Evolutionary conservation across 2,888 invertebrate species (phyloP).

Genomic region (Orgyia antiqua): DNA sequence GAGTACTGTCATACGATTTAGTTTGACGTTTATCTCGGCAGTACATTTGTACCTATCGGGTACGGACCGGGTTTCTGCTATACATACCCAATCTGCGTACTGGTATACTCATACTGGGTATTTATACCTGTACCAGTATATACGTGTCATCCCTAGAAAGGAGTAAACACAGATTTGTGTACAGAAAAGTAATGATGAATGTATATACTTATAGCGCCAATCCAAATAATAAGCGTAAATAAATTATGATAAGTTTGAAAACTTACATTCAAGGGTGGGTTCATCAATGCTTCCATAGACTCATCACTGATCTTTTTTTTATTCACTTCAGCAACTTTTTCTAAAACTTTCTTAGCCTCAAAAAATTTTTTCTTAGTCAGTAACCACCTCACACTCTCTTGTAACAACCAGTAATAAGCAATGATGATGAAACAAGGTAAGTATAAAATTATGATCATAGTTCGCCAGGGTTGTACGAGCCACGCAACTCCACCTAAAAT

Average conservation of each 20-base stretch:
- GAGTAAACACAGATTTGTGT: no score
- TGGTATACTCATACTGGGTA: no score
- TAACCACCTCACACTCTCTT: slow-evolving; percentile 87
- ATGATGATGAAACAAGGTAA: slow-evolving; percentile 82
- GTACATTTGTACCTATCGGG: no score
- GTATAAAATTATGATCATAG: slow-evolving; percentile 81
- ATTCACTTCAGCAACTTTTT: slow-evolving; percentile 80
- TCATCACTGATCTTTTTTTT: slow-evolving; percentile 73
- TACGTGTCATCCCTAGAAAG: no score
- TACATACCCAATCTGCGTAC: no score
- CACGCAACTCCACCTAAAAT: slow-evolving; percentile 82
- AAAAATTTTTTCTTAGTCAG: slow-evolving; percentile 80
- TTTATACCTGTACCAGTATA: no score
- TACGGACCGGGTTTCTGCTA: no score
- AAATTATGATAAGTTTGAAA: slow-evolving; percentile 1
- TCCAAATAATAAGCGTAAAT: background rate
- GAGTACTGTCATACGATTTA: no score
- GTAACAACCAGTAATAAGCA: slow-evolving; percentile 80
- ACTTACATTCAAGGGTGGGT: slow-evolving; percentile 13
- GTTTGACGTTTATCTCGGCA: no score
- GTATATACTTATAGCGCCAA: no score
- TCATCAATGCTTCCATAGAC: slow-evolving; percentile 53
- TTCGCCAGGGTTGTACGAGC: slow-evolving; percentile 82
- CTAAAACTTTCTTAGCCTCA: slow-evolving; percentile 76
- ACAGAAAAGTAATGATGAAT: no score